A percentile compares a stretch with the other conserved stretches of the same genome.
Conservation (phyloP, 2,113 vertebrate species). For the Channa maculata region DNA sequence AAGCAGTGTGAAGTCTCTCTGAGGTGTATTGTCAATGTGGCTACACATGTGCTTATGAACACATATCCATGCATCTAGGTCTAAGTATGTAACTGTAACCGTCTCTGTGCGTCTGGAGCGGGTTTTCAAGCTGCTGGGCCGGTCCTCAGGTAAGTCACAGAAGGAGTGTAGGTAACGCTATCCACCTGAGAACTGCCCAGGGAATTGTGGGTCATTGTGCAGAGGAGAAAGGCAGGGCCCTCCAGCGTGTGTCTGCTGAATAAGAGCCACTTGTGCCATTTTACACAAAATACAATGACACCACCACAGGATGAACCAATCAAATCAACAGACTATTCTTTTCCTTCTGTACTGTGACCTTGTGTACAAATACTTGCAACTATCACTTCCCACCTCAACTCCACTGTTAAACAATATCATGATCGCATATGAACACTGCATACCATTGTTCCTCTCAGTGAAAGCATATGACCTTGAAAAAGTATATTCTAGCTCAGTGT, state of each 20-base stretch:
- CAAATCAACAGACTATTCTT: slow-evolving; percentile 57
- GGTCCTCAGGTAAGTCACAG: slow-evolving; percentile 60
- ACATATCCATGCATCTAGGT: slow-evolving; percentile 16
- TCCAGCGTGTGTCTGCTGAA: slow-evolving; percentile 82
- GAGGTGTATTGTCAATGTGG: neutral
- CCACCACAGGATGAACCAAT: slow-evolving; percentile 60
- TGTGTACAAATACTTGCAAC: slow-evolving; percentile 65
- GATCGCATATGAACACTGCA: slow-evolving; percentile 19
- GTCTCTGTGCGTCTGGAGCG: slow-evolving; percentile 36
- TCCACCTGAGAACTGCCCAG: slow-evolving; percentile 82
- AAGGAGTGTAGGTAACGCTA: slow-evolving; percentile 74
- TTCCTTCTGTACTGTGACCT: slow-evolving; percentile 50
- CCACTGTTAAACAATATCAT: slow-evolving; percentile 15
- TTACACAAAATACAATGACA: slow-evolving; percentile 75
- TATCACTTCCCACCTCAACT: slow-evolving; percentile 39
- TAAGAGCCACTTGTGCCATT: slow-evolving; percentile 81
- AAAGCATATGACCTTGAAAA: slow-evolving; percentile 35
- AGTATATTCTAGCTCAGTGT: slow-evolving; percentile 13
- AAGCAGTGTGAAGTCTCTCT: neutral
- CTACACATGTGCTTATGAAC: slow-evolving; percentile 9
- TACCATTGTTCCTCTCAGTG: slow-evolving; percentile 24
- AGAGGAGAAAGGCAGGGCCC: slow-evolving; percentile 66
- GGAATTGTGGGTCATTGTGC: slow-evolving; percentile 81
- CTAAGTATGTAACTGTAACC: slow-evolving; percentile 40
- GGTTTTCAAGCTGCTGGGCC: slow-evolving; percentile 36